Evolutionary conservation across 2,113 vertebrate genomes (phyloP), one percentile per base, ranked within the genome.

Genomic region (Thinocorus orbignyianus): DNA sequence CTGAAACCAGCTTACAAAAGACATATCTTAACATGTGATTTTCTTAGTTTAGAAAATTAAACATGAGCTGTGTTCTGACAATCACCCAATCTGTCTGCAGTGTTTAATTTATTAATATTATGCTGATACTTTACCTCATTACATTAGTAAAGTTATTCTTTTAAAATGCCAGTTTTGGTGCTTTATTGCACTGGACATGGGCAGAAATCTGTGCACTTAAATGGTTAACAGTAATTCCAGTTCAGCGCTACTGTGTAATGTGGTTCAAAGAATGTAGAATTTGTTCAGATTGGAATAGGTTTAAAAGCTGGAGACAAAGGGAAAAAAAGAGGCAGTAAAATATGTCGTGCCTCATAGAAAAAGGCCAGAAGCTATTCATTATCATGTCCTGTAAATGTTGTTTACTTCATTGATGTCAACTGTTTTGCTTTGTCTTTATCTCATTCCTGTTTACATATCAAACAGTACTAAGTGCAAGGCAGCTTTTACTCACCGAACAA

Each of bases 371-470:
- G 30, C 42, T 31, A 18, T 93, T 92, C 65, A 55, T 92, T 51
- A 61, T 80, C 69, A n/a, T 81, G 62, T 46, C 94, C 86, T 52
- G 62, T 77, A 89, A 91, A 81, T 78, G 60, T 48, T 6, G 0
- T 88, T 90, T 61, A 61, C 69, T 92, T 77, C 74, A 66, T 81
- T 92, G 80, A 94, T 82, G 93, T 95, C 60, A 88, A 83, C 77
- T 64, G 39, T 95, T 96, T 81, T 92, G 79, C 85, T 95, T 95
- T 90, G 62, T 91, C 93, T 87, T 92, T 95, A 86, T 95, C 90
- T 95, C 57, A 16, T 92, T 96, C 95, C 81, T 97, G 93, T 97
- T 97, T 96, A 77, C 76, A 85, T 69, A 83, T 86, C 92, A 95
- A 96, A 93, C 84, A 91, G 57, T 57, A 60, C 84, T 89, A 81